Evolutionary conservation across 2,797 vertebrate species (phyloP).

Genomic region (Gobionotothen gibberifrons): DNA sequence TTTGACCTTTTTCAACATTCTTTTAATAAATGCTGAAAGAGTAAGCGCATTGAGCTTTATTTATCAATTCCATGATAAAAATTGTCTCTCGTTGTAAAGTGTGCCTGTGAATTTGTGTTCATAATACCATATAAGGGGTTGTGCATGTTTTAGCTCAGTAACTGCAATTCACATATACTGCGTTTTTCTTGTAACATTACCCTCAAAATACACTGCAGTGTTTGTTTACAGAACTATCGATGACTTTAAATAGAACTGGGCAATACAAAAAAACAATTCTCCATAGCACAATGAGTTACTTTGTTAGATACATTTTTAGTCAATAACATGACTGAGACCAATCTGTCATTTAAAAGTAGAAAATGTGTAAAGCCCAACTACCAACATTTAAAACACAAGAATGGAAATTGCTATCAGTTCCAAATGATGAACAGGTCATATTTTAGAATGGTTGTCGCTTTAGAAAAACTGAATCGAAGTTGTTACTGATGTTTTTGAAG

Average conservation of each 20-base stretch:
- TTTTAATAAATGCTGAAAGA: neutral
- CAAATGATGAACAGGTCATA: neutral
- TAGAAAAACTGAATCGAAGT: neutral
- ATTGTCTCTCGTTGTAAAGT: conserved; percentile 2
- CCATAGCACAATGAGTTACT: too few relatives aligned
- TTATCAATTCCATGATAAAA: conserved; percentile 12
- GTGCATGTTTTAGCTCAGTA: neutral
- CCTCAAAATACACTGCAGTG: neutral
- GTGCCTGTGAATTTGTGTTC: neutral
- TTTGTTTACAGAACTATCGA: neutral
- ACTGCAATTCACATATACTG: neutral
- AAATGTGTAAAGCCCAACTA: neutral
- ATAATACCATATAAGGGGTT: neutral
- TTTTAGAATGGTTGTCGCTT: neutral
- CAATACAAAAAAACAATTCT: neutral
- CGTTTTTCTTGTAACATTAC: neutral
- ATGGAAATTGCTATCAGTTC: neutral
- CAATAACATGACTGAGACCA: neutral
- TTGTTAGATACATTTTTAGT: neutral
- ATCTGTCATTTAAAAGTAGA: neutral
- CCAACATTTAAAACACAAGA: neutral
- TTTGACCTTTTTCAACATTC: conserved; percentile 33
- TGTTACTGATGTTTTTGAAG: neutral
- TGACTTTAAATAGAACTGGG: neutral
- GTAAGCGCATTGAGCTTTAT: neutral